Percentiles rank a stretch among this genome's conserved stretches.
These are phyloP conservation scores for Lissonota sp. DNA, from an alignment of 2,888 invertebrate species.

Conservation along the genomic window DNA sequence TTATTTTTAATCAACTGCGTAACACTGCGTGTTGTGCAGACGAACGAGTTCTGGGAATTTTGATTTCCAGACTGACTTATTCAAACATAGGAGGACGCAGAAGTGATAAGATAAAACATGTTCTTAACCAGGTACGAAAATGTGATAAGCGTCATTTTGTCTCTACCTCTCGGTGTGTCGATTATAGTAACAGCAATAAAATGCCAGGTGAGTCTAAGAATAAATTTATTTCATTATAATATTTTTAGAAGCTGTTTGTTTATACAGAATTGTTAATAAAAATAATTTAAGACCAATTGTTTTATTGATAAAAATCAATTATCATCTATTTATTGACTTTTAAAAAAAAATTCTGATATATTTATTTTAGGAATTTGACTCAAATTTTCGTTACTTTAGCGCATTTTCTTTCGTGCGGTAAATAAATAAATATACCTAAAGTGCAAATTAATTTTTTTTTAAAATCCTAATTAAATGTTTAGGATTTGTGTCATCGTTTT, in stretches of 20 bases:
- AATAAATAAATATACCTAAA: too few relatives aligned
- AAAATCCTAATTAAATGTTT: too few relatives aligned
- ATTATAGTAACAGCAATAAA: conserved; percentile 41
- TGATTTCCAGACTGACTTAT: conserved; percentile 46
- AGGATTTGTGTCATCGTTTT: too few relatives aligned
- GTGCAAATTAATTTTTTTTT: too few relatives aligned
- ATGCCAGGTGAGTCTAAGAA: conserved; percentile 72
- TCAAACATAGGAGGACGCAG: conserved; percentile 62
- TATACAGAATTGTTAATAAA: not conserved
- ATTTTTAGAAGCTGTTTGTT: not conserved
- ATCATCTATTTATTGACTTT: too few relatives aligned
- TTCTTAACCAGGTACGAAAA: conserved; percentile 67
- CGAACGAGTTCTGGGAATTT: conserved; percentile 39
- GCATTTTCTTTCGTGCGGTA: too few relatives aligned
- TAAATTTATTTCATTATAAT: not conserved
- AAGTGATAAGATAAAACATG: conserved; percentile 75
- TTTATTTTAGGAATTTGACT: too few relatives aligned
- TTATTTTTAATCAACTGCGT: not conserved
- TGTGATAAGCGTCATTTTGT: conserved; percentile 69
- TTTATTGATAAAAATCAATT: too few relatives aligned
- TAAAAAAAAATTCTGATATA: too few relatives aligned
- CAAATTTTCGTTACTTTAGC: too few relatives aligned
- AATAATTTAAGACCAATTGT: not conserved
- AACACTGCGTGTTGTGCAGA: too few relatives aligned
- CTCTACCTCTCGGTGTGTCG: conserved; percentile 47